Evolutionary conservation across 2,888 invertebrate species (phyloP).

Genomic region (Cryptocheilus praepositus): DNA sequence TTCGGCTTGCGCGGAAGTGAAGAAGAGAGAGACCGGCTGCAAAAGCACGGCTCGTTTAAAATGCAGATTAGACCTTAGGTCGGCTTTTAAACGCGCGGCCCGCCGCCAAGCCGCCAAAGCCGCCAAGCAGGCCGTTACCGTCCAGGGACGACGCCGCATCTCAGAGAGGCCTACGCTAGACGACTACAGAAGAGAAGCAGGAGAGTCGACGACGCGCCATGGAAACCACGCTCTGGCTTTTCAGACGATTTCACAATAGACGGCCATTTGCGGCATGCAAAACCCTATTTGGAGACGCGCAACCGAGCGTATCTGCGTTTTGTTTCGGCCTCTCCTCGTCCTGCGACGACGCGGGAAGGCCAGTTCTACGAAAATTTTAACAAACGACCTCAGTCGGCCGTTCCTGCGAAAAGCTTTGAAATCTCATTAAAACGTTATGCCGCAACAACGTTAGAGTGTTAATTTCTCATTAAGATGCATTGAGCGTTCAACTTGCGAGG

Average conservation of each 20-base stretch:
- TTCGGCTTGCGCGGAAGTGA: slow-evolving; percentile 17
- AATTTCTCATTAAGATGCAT: no score
- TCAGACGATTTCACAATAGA: slow-evolving; percentile 35
- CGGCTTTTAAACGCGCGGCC: slow-evolving; percentile 47
- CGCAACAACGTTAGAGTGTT: no score
- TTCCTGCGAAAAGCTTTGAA: no score
- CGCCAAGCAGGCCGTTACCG: slow-evolving; percentile 27
- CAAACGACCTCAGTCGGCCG: no score
- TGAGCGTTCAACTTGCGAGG: no score
- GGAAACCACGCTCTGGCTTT: slow-evolving; percentile 28
- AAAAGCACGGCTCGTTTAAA: slow-evolving; percentile 62
- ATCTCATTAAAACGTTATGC: no score
- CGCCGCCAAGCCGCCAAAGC: slow-evolving; percentile 18
- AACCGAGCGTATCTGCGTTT: no score
- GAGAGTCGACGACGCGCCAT: neutral
- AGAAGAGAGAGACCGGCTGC: slow-evolving; percentile 7
- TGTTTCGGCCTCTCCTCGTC: no score
- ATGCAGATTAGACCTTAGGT: slow-evolving; percentile 64
- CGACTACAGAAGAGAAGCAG: no score
- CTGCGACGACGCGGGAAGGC: no score
- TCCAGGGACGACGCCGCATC: slow-evolving; percentile 16
- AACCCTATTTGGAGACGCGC: no score
- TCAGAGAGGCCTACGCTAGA: neutral
- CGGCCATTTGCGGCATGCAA: slow-evolving; percentile 4
- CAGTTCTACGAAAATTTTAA: no score